Conservation (phyloP, 2,797 vertebrate genomes). For the Trematomus bernacchii region DNA sequence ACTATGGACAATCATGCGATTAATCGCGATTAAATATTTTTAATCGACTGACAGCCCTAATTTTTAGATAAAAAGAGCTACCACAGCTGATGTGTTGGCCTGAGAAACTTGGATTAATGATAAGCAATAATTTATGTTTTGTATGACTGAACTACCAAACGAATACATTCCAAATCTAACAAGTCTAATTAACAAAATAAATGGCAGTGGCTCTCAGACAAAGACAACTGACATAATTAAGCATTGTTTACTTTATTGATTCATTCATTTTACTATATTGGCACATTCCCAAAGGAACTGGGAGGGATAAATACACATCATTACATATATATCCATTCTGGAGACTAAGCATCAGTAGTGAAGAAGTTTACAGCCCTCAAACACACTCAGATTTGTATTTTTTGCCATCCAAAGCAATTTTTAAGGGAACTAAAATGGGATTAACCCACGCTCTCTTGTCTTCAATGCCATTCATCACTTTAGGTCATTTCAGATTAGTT, state of each 20-base stretch:
- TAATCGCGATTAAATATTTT: too few relatives aligned
- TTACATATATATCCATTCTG: slow-evolving; percentile 31
- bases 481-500: slow-evolving; percentile 23
- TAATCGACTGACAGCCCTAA: too few relatives aligned
- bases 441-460: slow-evolving; percentile 9
- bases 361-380: slow-evolving; percentile 18
- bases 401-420: slow-evolving; percentile 3
- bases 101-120: neutral
- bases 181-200: slow-evolving; percentile 1
- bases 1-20: too few relatives aligned
- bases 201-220: slow-evolving; percentile 3
- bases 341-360: slow-evolving; percentile 21
- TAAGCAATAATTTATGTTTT: slow-evolving; percentile 2
- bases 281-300: slow-evolving; percentile 32
- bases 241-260: slow-evolving; percentile 63
- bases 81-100: neutral
- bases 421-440: slow-evolving; percentile 10
- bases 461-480: neutral
- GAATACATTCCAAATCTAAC: neutral
- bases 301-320: slow-evolving; percentile 37
- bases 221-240: slow-evolving; percentile 21
- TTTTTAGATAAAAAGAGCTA: slow-evolving; percentile 18
- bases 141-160: neutral
- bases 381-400: slow-evolving; percentile 11
- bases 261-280: slow-evolving; percentile 43